Evolutionary conservation across 2,888 invertebrate species (phyloP).

Genomic region (Morpho helenor): DNA sequence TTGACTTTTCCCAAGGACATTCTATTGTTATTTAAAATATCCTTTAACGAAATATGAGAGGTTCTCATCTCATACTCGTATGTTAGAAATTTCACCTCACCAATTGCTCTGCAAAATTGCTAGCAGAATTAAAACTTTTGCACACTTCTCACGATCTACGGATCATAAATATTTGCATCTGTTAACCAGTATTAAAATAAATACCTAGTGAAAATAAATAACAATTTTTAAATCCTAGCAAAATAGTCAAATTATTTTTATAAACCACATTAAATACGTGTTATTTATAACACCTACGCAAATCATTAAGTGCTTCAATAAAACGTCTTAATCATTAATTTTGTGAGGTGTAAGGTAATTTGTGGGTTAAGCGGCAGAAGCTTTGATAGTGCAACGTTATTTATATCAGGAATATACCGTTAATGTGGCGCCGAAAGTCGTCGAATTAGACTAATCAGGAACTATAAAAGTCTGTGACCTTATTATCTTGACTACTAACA

Average conservation of each 20-base stretch:
- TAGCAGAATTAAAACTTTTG: too few species aligned
- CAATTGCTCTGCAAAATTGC: too few species aligned
- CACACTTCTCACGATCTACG: too few species aligned
- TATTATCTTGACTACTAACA: neutral
- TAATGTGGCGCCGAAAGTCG: slow-evolving; percentile 24
- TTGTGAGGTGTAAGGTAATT: slow-evolving; percentile 31
- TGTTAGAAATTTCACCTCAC: too few species aligned
- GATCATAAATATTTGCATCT: too few species aligned
- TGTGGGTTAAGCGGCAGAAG: slow-evolving; percentile 18
- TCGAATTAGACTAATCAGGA: slow-evolving; percentile 7
- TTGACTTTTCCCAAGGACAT: too few species aligned
- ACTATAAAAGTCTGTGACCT: neutral
- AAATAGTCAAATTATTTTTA: slow-evolving; percentile 1
- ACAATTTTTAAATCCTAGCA: too few species aligned
- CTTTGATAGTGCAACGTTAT: slow-evolving; percentile 18
- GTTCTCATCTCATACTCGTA: too few species aligned
- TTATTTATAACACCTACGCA: neutral
- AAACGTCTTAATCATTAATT: slow-evolving; percentile 31
- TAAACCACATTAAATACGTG: neutral
- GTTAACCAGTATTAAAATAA: too few species aligned
- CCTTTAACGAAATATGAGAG: too few species aligned
- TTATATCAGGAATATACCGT: slow-evolving; percentile 17
- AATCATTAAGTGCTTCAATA: slow-evolving; percentile 11
- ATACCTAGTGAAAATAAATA: too few species aligned
- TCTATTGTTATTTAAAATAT: too few species aligned